Conservation (phyloP, 2,888 invertebrate species). For the Synergus umbraculus region DNA sequence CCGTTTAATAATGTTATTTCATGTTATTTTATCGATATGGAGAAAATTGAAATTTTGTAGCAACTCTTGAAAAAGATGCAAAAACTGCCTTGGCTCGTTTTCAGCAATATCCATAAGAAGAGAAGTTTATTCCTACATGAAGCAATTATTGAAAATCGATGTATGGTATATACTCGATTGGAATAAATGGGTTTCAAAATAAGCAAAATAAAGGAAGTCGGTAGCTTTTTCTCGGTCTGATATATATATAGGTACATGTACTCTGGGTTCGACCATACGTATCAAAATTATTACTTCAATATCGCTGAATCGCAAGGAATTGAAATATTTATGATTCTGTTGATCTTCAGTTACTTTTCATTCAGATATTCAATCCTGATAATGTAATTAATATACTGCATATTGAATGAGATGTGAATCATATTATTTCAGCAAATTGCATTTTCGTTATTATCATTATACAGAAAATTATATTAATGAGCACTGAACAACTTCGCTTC, state of each 20-base stretch:
- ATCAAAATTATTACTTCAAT: constrained; percentile 37
- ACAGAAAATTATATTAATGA: too few relatives aligned
- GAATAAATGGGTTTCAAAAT: constrained; percentile 11
- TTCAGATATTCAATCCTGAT: not conserved
- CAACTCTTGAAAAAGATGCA: not conserved
- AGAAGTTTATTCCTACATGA: not conserved
- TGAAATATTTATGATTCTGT: constrained; percentile 12
- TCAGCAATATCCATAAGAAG: not conserved
- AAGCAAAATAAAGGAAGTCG: not conserved
- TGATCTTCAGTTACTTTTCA: not conserved
- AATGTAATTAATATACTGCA: not conserved
- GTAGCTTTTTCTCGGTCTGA: constrained; percentile 2
- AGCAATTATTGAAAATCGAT: constrained; percentile 33
- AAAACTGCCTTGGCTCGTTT: not conserved
- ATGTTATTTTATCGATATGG: too few relatives aligned
- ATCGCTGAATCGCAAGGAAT: constrained; percentile 7
- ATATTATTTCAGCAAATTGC: too few relatives aligned
- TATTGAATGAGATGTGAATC: too few relatives aligned
- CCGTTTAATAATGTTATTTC: too few relatives aligned
- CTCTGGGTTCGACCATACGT: not conserved
- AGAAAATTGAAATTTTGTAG: not conserved
- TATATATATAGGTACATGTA: not conserved
- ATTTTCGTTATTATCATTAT: too few relatives aligned
- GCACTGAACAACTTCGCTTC: too few relatives aligned
- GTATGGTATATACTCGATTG: constrained; percentile 21